Base-by-base conservation (phyloP, 2,797 vertebrate genomes). In the Gila robusta region DNA sequence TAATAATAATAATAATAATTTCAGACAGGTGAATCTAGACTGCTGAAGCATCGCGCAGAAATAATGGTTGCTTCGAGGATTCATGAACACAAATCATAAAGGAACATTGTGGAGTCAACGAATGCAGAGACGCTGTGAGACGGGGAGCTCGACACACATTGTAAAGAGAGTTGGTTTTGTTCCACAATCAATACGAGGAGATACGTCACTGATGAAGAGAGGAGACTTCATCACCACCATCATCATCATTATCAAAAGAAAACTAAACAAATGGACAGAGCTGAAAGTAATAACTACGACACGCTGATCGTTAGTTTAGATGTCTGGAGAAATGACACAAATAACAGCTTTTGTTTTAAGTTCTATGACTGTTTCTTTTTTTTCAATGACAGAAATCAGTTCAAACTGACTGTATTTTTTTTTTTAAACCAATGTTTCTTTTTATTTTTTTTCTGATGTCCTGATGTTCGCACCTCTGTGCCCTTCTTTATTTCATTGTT, bases 281-380 rank as follows among this genome's bases (percentile, higher is more conserved):
- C 94, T 94, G 94, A 93, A 66, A 94, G 86, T 87, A 95, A 93
- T 94, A 94, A 94, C 91, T 87, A 89, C 89, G 92, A 95, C 95
- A 91, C 92, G 93, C 96, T 96, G 95, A 96, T 97, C 88, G 92
- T 93, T 94, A 87, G 96, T 96, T 95, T 95, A 96, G 94, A 86
- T 35, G 44, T 88, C 26, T 28, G 94, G 95, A 94, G 94, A 94
- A 95, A 94, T 96, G 94, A 94, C 94, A 96, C 96, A 92, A 82
- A 74, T 81, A 94, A 91, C 91, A 93, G 94, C 97, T 98, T 98
- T 97, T 97, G 97, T 96, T 99, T 97, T 98, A 98, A 97, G 96
- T 98, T 97, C 97, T 96, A 96, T 96, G 96, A 94, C 95, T 97
- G 96, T 98, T 96, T 98, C 98, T 97, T 96, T 96, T 97, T 64